Conservation (phyloP, 2,888 invertebrate genomes). For the Galerucella calmariensis region DNA sequence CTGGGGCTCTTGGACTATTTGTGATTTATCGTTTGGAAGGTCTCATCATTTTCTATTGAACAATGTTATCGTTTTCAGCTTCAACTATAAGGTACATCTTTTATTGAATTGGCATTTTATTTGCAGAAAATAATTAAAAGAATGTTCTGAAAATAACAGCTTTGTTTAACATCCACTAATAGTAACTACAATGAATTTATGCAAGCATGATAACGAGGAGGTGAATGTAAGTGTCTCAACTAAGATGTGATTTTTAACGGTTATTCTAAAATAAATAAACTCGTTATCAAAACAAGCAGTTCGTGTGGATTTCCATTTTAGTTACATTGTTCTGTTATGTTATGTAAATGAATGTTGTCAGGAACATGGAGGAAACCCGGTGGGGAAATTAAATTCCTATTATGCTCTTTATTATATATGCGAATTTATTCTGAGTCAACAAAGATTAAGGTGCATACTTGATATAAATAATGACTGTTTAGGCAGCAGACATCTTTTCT, state of each 20-base stretch:
- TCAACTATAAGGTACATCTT: too few relatives aligned
- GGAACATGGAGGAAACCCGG: constrained; percentile 39
- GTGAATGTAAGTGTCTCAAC: neutral
- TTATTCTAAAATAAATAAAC: constrained; percentile 12
- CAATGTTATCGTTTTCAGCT: too few relatives aligned
- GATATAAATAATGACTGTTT: constrained; percentile 6
- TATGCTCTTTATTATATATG: constrained; percentile 41
- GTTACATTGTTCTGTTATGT: constrained; percentile 40
- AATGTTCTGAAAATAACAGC: too few relatives aligned
- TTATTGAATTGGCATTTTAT: too few relatives aligned
- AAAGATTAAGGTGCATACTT: constrained; percentile 30
- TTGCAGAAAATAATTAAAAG: too few relatives aligned
- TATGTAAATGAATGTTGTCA: constrained; percentile 45
- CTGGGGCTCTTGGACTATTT: too few relatives aligned
- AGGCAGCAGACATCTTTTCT: neutral
- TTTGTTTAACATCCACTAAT: neutral
- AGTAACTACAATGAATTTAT: neutral
- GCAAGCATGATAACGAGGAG: neutral
- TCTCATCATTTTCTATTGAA: too few relatives aligned
- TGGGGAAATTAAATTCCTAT: constrained; percentile 44
- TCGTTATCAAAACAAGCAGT: constrained; percentile 23
- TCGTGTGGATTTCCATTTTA: constrained; percentile 39
- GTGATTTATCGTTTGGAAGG: too few relatives aligned
- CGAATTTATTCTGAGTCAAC: constrained; percentile 32
- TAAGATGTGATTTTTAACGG: constrained; percentile 14